phyloP scores from a whole-genome alignment of 2,888 invertebrate species.

The Harmothoe impar region DNA sequence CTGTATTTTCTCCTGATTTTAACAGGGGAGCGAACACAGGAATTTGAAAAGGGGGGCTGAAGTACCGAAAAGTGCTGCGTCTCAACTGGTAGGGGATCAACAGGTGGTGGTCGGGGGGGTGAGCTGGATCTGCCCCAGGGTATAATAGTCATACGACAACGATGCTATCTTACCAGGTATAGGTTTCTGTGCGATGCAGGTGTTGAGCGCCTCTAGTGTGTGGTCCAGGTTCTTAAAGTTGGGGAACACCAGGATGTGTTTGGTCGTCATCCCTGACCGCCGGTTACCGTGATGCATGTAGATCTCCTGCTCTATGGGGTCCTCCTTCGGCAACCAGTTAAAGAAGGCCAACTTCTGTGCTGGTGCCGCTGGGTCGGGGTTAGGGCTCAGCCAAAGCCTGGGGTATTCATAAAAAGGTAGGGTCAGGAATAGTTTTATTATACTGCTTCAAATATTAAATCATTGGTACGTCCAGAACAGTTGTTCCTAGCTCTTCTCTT shows the following conservation, averaged over 20 bases:
- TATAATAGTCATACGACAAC: too few relatives aligned
- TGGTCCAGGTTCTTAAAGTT: slow-evolving; percentile 11
- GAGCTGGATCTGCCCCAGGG: too few relatives aligned
- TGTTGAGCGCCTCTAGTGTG: neutral
- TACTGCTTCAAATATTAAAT: too few relatives aligned
- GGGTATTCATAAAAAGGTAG: neutral
- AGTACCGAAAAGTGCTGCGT: too few relatives aligned
- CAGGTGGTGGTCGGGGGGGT: too few relatives aligned
- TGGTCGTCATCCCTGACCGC: neutral
- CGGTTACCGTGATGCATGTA: neutral
- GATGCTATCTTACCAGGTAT: slow-evolving; percentile 19
- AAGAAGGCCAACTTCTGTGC: slow-evolving; percentile 24
- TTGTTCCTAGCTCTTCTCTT: too few relatives aligned
- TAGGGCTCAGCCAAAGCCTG: slow-evolving; percentile 23
- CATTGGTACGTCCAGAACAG: too few relatives aligned
- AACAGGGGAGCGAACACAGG: too few relatives aligned
- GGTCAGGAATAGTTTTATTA: neutral
- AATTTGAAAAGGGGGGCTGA: too few relatives aligned
- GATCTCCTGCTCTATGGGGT: slow-evolving; percentile 40
- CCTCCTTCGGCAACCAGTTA: slow-evolving; percentile 26
- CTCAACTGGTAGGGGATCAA: too few relatives aligned
- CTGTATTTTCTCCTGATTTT: too few relatives aligned
- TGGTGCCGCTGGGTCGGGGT: neutral
- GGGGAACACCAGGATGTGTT: slow-evolving; percentile 1
- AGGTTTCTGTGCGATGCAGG: neutral